Percentiles rank a stretch among this genome's conserved stretches.
Conservation (phyloP, 2,888 invertebrate species). For the Adineta ricciae region DNA sequence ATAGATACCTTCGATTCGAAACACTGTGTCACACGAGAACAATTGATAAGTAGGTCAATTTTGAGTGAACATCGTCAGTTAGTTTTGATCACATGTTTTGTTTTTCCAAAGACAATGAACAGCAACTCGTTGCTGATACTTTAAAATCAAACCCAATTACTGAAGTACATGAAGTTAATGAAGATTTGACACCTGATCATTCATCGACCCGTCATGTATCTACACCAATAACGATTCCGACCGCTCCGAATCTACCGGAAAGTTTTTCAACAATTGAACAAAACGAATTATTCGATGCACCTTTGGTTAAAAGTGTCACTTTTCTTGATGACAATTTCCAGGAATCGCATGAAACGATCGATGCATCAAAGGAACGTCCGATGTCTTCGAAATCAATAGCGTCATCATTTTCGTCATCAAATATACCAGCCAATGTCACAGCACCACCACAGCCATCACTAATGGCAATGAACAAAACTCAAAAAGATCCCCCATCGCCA, state of each 20-base stretch:
- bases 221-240: neutral
- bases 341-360: neutral
- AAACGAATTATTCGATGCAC: neutral
- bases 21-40: conserved; percentile 4
- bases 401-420: too few relatives aligned
- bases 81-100: too few relatives aligned
- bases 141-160: neutral
- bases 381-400: neutral
- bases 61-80: too few relatives aligned
- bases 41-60: neutral
- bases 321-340: neutral
- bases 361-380: neutral
- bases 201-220: neutral
- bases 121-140: neutral
- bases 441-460: neutral
- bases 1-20: neutral
- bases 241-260: neutral
- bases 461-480: neutral
- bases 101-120: too few relatives aligned
- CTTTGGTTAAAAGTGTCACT: neutral
- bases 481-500: neutral
- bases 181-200: neutral
- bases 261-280: neutral
- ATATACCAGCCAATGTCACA: neutral
- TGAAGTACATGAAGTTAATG: neutral